Base-by-base conservation (phyloP, 2,797 vertebrate species). In the Bovichtus diacanthus region DNA sequence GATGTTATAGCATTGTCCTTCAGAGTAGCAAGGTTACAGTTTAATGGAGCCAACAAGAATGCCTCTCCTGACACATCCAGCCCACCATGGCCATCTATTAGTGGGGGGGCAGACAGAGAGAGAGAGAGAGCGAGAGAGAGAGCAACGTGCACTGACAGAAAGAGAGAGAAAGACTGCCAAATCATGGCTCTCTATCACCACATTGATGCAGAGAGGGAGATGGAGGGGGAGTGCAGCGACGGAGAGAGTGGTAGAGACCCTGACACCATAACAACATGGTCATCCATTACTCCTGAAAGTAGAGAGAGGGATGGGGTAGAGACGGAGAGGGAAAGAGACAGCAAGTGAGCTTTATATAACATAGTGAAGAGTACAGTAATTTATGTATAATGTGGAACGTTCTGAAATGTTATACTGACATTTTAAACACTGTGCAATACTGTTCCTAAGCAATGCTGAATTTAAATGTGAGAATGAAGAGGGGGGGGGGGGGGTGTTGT, bases 1-100 rank as follows among this genome's bases (percentile, higher is more conserved):
- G 67, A 76, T 62, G 56, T 81, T 81, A 80, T 36, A 58, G 68
- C 64, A 38, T 63, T 84, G 88, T 85, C 86, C 88, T 92, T 90
- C 84, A 70, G 66, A 70, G 63, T 29, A 64, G 75, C 88, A 89
- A 92, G 88, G 90, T 90, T 86, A 83, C 80, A 81, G 78, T 88
- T 88, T 88, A 91, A 91, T 92, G 83, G 82, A 88, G 87, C 79
- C 43, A 21, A 70, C 80, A 83, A 2, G 3, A 90, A 85, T 84
- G 82, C 54, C 69, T 85, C 81, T 85, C 74, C 83, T 78, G 70
- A 88, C 85, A 90, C 65, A 68, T 76, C 65, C 81, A 78, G 77
- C 74, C 58, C 59, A 74, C 73, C 59, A 66, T 74, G 69, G 73
- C 84, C 62, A 60, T 80, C 83, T 84, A 85, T 90, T 87, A 81